Base-by-base conservation (phyloP, 2,113 vertebrate species). In the Mustela lutreola region DNA sequence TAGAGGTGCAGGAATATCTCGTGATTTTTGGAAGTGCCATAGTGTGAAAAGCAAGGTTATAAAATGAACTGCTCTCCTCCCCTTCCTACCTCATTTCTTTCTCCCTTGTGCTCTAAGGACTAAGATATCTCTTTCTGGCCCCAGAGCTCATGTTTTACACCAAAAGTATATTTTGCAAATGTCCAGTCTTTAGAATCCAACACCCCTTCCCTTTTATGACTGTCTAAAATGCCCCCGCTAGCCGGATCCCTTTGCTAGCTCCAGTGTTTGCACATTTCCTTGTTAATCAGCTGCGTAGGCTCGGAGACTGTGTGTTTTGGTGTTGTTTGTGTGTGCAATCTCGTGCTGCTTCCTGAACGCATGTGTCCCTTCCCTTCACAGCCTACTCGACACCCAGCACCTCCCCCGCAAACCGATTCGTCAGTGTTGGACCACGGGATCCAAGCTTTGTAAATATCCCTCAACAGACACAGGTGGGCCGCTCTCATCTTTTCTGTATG, bases 381-480 rank as follows among this genome's bases (percentile, higher is more conserved):
- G 99, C 99, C 98, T 99, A 99, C 99, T 99, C 99, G 99, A 99
- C 99, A 98, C 99, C 99, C 98, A 99, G 99, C 99, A 99, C 99
- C 97, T 99, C 99, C 99, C 99, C 99, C 96, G 99, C 99, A 99
- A 99, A 99, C 99, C 99, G 99, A 99, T 99, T 99, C 98, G 99
- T 99, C 99, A 99, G 99, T 98, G 99, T 99, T 98, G 99, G 99
- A 99, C 99, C 99, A 98, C 99, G 99, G 99, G 99, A 99, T 99
- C 99, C 99, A 98, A 99, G 99, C 99, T 99, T 99, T 99, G 99
- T 99, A 99, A 99, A 99, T 99, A 99, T 99, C 99, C 99, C 99
- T 99, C 99, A 99, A 99, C 99, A 99, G 99, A 99, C 99, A 99
- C 99, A 99, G 99, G 99, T 99, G 99, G 99, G 99, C 98, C 98